A percentile compares a stretch with the other conserved stretches of the same genome.
phyloP scores from a whole-genome alignment of 2,113 vertebrate genomes.

The Alethe castanea region DNA sequence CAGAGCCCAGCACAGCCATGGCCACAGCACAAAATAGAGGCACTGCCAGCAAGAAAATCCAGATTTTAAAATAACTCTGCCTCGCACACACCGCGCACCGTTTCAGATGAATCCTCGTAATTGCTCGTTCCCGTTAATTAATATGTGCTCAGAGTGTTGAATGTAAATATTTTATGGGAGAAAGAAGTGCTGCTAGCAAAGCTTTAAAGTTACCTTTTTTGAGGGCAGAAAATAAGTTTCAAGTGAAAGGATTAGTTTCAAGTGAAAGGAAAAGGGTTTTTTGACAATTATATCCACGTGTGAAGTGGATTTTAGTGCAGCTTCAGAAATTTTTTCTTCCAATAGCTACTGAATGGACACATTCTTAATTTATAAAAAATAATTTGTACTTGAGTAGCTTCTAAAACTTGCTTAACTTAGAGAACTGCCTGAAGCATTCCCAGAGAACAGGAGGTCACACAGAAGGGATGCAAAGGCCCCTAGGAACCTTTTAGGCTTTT shows the following conservation, averaged over 20 bases:
- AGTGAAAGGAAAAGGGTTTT: background rate
- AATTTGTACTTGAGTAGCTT: background rate
- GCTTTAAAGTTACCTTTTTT: background rate
- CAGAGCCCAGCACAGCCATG: background rate
- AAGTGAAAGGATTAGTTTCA: background rate
- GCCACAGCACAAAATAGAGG: background rate
- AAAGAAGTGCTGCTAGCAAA: background rate
- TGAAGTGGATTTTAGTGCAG: background rate
- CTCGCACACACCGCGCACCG: accelerated
- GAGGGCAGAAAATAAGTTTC: background rate
- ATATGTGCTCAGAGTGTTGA: background rate
- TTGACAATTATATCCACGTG: background rate
- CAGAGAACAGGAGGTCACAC: background rate
- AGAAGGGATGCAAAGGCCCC: background rate
- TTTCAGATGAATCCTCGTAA: accelerated
- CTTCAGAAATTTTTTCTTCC: background rate
- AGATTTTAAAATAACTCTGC: background rate
- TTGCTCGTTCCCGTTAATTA: background rate
- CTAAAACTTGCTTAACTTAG: background rate
- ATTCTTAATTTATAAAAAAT: background rate
- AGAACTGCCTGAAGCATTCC: background rate
- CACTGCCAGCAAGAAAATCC: background rate
- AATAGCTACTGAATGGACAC: background rate
- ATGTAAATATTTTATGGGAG: background rate
- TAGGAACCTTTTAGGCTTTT: background rate